Conservation (phyloP, 2,113 vertebrate species). For the Cervus canadensis region DNA sequence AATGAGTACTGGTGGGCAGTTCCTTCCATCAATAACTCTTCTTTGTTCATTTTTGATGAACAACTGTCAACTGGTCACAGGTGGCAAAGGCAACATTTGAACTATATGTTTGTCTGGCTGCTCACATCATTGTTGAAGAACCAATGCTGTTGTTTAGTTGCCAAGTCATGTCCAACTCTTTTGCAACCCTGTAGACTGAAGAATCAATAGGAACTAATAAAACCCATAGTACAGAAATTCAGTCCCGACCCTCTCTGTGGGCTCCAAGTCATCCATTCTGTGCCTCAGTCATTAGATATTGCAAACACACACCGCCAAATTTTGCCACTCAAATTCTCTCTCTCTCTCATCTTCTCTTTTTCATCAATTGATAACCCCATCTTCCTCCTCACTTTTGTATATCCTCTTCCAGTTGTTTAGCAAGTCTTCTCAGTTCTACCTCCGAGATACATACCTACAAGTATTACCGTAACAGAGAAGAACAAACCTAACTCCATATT, state of each 20-base stretch:
- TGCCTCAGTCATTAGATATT: neutral
- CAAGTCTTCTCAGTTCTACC: neutral
- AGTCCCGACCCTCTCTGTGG: neutral
- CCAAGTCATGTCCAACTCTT: neutral
- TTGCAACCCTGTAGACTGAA: neutral
- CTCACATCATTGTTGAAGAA: neutral
- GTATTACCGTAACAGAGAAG: neutral
- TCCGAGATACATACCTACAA: neutral
- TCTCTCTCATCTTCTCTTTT: neutral
- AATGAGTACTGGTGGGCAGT: neutral
- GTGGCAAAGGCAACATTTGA: neutral
- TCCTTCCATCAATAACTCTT: neutral
- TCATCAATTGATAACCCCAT: neutral
- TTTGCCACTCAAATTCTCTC: neutral
- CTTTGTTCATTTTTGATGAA: neutral
- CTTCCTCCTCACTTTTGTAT: neutral
- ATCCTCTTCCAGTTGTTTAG: neutral
- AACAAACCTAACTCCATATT: neutral
- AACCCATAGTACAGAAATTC: neutral
- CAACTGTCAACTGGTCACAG: neutral
- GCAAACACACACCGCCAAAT: neutral
- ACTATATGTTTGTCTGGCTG: neutral
- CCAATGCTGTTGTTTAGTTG: neutral
- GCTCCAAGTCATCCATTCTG: neutral
- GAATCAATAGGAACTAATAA: neutral